Conservation (phyloP, 2,888 invertebrate species). For the Trileptium ribeirensis region DNA sequence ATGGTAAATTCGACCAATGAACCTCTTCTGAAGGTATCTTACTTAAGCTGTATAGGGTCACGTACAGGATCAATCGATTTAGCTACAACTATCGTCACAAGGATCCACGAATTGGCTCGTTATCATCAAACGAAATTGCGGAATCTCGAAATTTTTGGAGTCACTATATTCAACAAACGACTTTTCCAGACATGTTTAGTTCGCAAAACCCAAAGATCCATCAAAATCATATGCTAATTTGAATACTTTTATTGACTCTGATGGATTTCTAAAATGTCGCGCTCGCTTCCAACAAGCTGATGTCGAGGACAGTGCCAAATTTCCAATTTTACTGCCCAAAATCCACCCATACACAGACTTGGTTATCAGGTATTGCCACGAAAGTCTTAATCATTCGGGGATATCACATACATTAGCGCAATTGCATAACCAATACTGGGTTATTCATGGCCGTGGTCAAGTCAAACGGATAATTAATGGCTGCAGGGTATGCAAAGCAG, state of each 20-base stretch:
- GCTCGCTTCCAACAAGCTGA: no score
- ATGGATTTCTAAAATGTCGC: no score
- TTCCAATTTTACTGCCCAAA: background rate
- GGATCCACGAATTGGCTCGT: background rate
- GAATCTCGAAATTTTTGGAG: background rate
- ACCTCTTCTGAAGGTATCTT: background rate
- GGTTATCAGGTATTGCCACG: background rate
- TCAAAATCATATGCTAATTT: no score
- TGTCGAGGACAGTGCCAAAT: no score
- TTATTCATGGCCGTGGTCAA: background rate
- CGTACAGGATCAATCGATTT: background rate
- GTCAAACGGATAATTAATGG: background rate
- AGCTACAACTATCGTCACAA: background rate
- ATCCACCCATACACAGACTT: background rate
- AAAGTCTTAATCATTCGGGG: background rate
- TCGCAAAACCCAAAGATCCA: no score
- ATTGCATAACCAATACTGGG: background rate
- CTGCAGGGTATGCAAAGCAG: background rate
- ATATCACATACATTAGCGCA: constrained; percentile 7
- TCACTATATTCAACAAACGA: background rate
- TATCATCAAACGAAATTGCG: background rate
- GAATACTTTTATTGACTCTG: no score
- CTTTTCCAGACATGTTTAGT: no score
- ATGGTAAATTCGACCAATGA: no score
- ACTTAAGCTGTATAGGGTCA: background rate